Evolutionary conservation across 2,888 invertebrate genomes (phyloP), one percentile per base, ranked within the genome.

Genomic region (Tuberolachnus salignus): DNA sequence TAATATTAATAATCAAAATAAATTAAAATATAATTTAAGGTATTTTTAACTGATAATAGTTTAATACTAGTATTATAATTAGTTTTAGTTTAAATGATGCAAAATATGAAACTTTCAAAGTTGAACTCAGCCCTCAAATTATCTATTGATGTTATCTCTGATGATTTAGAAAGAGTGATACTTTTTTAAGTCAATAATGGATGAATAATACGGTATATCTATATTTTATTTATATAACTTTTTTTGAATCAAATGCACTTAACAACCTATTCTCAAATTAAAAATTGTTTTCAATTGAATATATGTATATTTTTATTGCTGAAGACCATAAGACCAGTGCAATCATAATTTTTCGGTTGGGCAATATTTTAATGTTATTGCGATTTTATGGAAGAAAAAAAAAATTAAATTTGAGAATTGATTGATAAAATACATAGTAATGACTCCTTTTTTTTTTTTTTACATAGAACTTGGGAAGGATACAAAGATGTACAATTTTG

Each of bases 401-500:
- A n/a, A n/a, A n/a, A n/a, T n/a, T n/a, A n/a, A n/a, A n/a, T n/a
- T n/a, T n/a, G n/a, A n/a, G n/a, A n/a, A n/a, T n/a, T n/a, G n/a
- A n/a, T n/a, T n/a, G n/a, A n/a, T n/a, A n/a, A n/a, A n/a, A n/a
- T n/a, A n/a, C n/a, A n/a, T n/a, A n/a, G n/a, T n/a, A 42, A 63
- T 63, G 11, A 64, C 44, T 64, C 9, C 44, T 64, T 44, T 57
- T 14, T 44, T 51, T 71, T 61, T 71, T n/a, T 71, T n/a, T n/a
- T n/a, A n/a, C n/a, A n/a, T 80, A 84, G 84, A 80, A 83, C 82
- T 82, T 83, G 83, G 83, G 83, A 84, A 87, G 88, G 98, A 4
- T 98, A 96, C 85, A 89, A 98, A 71, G 95, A 98, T 85, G 97
- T 98, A 0, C 94, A 98, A 85, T n/a, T 94, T 96, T 85, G 95